Evolutionary conservation across 2,113 vertebrate species (phyloP).

Genomic region (Tringa solitaria): DNA sequence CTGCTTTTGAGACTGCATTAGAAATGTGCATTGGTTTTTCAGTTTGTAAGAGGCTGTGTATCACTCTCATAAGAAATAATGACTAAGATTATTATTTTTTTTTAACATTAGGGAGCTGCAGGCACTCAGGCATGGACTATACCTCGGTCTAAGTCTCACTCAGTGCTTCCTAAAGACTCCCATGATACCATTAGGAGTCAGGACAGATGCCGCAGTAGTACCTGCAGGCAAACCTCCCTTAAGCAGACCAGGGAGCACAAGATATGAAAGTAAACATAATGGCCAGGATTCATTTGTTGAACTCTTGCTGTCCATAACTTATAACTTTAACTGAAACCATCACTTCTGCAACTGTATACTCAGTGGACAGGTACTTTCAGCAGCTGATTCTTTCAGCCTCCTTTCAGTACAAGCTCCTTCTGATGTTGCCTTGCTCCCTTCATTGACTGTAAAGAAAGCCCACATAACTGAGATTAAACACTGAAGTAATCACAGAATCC

Average conservation of each 20-base stretch:
- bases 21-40: constrained; percentile 30
- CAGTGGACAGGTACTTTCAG: not conserved
- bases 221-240: not conserved
- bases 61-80: constrained; percentile 14
- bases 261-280: not conserved
- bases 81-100: not conserved
- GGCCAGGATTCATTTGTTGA: not conserved
- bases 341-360: not conserved
- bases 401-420: not conserved
- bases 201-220: not conserved
- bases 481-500: not conserved
- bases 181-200: not conserved
- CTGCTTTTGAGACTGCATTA: constrained; percentile 54
- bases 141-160: not conserved
- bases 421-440: not conserved
- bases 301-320: not conserved
- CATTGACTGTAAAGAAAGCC: not conserved
- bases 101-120: not conserved
- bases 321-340: not conserved
- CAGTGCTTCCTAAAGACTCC: not conserved
- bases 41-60: not conserved
- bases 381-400: not conserved
- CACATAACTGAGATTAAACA: not conserved
- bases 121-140: not conserved
- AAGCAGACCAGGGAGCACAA: not conserved